Evolutionary conservation across 2,888 invertebrate species (phyloP), one percentile per base, ranked within the genome.

Genomic region (Xylophagus ater): DNA sequence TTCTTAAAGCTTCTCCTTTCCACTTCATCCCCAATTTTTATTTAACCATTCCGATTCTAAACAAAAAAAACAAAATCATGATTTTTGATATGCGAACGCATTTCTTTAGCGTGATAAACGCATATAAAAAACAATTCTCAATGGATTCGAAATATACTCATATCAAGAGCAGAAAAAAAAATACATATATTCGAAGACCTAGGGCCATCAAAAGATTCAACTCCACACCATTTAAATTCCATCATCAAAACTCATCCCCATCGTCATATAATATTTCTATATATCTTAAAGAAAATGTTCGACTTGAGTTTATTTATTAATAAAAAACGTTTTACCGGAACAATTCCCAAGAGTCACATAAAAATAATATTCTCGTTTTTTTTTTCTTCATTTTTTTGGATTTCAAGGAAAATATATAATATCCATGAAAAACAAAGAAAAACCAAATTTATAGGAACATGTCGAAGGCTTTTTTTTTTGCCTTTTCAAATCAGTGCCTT

Each of bases 301-400:
- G 34, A 34, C 33, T 40, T 25, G 26, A 34, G 34, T 41, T 45
- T 45, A 42, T 45, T 45, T 42, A 40, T 45, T 45, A 45, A 45
- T 45, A 45, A 45, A 45, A 45, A 42, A 45, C 40, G 38, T 45
- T 42, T 45, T 45, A 44, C 42, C 37, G 23, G 20, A 30, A 34
- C 33, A 32, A 45, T 40, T 42, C 45, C 42, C 45, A 37, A 23
- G 45, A 26, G 45, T 32, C 40, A 37, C 35, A 45, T 45, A 40
- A 45, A 44, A 45, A 42, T 42, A 42, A 40, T 45, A 42, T 42
- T 42, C 42, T n/a, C 12, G 7, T 18, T 33, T 33, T 21, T 20
- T 34, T 24, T 12, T 12, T n/a, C 9, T 33, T 15, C 17, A 4
- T 14, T 17, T 18, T n/a, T 15, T n/a, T 29, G 21, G 20, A 29